Evolutionary conservation across 92 coral and sea anemone species (phyloP).

Genomic region (Chrysogorgia sp.): DNA sequence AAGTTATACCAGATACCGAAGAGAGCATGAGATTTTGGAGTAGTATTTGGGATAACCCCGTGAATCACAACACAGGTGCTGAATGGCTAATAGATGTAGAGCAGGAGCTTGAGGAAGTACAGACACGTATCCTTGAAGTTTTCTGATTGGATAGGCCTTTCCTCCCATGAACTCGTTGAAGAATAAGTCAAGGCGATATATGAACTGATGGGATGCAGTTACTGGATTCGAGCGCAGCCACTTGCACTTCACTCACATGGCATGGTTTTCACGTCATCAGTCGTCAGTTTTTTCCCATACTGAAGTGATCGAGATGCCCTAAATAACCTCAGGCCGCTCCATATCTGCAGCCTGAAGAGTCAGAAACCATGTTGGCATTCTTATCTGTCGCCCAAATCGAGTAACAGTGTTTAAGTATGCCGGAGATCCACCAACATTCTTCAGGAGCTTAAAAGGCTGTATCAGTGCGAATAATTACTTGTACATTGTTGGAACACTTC

Average conservation of each 20-base stretch:
- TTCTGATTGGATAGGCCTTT: slow-evolving; percentile 41
- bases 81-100: too few relatives aligned
- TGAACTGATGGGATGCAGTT: slow-evolving; percentile 48
- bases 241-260: not conserved
- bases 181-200: slow-evolving; percentile 29
- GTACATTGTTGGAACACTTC: slow-evolving; percentile 4
- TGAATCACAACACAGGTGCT: too few relatives aligned
- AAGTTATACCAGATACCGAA: too few relatives aligned
- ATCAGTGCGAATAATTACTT: slow-evolving; percentile 49
- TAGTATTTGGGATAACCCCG: too few relatives aligned
- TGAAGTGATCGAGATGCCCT: slow-evolving; percentile 18
- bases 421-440: slow-evolving; percentile 49
- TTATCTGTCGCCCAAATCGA: slow-evolving; percentile 55
- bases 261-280: not conserved
- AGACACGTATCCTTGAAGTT: slow-evolving; percentile 44
- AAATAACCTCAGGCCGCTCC: slow-evolving; percentile 53
- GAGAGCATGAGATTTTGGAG: too few relatives aligned
- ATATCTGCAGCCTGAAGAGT: slow-evolving; percentile 51
- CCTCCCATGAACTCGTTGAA: slow-evolving; percentile 35
- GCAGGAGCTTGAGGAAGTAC: too few relatives aligned
- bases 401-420: slow-evolving; percentile 54
- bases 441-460: slow-evolving; percentile 36
- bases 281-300: slow-evolving; percentile 6
- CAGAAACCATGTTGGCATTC: slow-evolving; percentile 67
- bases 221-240: slow-evolving; percentile 51